Evolutionary conservation across 2,888 invertebrate species (phyloP), one percentile per base, ranked within the genome.

Genomic region (Ichneumoninae sp.): DNA sequence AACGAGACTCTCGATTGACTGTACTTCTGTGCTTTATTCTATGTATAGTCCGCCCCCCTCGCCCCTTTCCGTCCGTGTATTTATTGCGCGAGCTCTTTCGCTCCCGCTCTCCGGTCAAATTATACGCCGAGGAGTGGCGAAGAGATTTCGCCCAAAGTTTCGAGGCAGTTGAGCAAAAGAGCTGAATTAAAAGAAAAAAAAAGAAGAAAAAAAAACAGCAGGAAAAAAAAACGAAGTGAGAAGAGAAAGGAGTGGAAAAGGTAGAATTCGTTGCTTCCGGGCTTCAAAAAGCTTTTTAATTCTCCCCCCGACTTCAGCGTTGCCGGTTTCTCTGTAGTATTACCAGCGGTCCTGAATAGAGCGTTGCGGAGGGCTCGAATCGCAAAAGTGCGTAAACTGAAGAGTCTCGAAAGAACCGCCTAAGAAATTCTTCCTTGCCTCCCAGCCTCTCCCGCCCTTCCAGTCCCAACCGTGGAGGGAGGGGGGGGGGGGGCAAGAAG

Each of bases 261-360:
- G 57, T 52, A 47, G 77, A 87, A 88, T 88, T 86, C 87, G 85
- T 70, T 85, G 86, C 87, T 87, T 85, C 85, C 86, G 86, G 76
- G 79, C 85, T 81, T 87, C 87, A 83, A 82, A 87, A 88, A 89
- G 89, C 88, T 89, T 89, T 89, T 89, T 89, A 89, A 90, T 89
- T 89, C 83, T 83, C 81, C 36, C 78, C 78, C 54, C 70, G 40
- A 54, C 63, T 63, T 69, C 30, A 30, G 47, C 63, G 63, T 74
- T 52, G 36, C 75, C 52, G 30, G 50, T 22, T 40, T 26, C 36
- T 76, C 63, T 76, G 33, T 36, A 66, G 50, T 52, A 22, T 36
- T 19, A 16, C 10, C 40, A 22, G 40, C 5, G 36, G 66, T 19
- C n/a, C 10, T 66, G 30, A 79, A 79, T 33, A 33, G 63, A 33